These are phyloP conservation scores for Plebejus melissa DNA, from an alignment of 2,888 invertebrate genomes.

Conservation along the genomic window DNA sequence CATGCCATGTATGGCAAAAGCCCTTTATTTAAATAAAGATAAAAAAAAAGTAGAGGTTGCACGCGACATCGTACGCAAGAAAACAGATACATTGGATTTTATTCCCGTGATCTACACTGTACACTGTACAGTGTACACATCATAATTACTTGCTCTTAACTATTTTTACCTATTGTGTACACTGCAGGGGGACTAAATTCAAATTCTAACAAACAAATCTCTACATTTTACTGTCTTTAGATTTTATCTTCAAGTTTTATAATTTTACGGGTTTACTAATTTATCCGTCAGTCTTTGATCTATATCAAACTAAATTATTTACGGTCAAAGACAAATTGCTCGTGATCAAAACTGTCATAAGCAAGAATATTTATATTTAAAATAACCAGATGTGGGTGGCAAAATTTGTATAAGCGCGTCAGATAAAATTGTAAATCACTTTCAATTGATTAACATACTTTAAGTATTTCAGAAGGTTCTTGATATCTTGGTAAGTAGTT, in stretches of 20 bases:
- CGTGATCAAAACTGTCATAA: neutral
- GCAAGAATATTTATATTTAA: neutral
- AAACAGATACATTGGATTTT: too few species aligned
- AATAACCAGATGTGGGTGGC: neutral
- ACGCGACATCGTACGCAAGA: too few species aligned
- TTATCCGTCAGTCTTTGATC: neutral
- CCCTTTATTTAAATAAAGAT: too few species aligned
- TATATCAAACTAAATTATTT: slow-evolving; percentile 4
- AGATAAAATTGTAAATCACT: neutral
- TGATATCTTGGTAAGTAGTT: neutral
- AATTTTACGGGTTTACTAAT: neutral
- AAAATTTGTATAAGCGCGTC: neutral
- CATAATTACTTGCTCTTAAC: too few species aligned
- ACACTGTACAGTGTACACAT: too few species aligned
- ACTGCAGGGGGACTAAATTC: too few species aligned
- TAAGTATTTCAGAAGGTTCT: neutral
- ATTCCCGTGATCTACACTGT: too few species aligned
- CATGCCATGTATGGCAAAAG: too few species aligned
- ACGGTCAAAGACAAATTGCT: neutral
- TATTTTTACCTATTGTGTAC: too few species aligned
- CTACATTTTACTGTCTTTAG: too few species aligned
- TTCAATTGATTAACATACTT: neutral
- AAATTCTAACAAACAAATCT: neutral
- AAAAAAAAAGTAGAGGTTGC: too few species aligned
- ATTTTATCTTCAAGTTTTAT: neutral